Evolutionary conservation across 2,113 vertebrate genomes (phyloP).

Genomic region (Eidolon helvum): DNA sequence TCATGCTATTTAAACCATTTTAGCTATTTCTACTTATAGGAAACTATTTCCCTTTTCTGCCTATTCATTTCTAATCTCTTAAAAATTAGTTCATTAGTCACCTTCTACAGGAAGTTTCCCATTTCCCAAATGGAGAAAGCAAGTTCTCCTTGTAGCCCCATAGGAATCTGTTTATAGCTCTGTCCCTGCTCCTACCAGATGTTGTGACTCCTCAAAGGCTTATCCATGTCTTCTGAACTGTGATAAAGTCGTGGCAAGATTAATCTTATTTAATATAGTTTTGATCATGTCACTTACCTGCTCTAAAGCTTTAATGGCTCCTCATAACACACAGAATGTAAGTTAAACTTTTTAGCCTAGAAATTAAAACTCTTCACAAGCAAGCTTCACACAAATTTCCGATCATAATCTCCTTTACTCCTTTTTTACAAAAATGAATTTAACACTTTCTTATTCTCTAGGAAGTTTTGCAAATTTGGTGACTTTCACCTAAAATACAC

Average conservation of each 20-base stretch:
- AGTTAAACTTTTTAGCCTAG: neutral
- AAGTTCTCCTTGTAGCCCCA: neutral
- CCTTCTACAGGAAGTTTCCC: neutral
- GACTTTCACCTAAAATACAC: neutral
- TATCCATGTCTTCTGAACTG: neutral
- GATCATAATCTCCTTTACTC: neutral
- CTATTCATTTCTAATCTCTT: neutral
- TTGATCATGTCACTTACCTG: neutral
- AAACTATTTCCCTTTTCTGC: neutral
- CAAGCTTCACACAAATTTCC: neutral
- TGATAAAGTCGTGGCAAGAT: neutral
- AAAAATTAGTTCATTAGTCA: neutral
- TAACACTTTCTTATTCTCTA: neutral
- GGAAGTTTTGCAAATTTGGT: neutral
- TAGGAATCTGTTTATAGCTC: neutral
- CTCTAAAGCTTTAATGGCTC: neutral
- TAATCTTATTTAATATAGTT: neutral
- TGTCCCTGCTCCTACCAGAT: neutral
- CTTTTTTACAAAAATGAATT: neutral
- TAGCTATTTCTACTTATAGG: neutral
- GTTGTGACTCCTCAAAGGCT: neutral
- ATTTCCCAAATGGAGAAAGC: neutral
- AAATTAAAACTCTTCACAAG: neutral
- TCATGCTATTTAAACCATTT: neutral
- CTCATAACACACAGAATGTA: neutral